phyloP scores from a whole-genome alignment of 2,113 vertebrate genomes.

The Rhea americana region DNA sequence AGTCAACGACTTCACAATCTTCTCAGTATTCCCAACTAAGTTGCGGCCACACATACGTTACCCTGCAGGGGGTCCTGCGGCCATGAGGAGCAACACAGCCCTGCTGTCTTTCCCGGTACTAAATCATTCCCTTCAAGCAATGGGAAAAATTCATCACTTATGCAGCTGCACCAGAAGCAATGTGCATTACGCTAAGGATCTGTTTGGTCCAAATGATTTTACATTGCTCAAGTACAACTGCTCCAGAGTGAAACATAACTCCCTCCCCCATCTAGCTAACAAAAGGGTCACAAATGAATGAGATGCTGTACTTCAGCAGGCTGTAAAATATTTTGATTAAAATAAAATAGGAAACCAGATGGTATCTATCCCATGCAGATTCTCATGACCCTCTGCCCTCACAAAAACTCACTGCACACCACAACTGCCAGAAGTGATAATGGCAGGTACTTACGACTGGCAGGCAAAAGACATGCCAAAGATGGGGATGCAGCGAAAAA shows the following conservation, averaged over 20 bases:
- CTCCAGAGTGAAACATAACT: constrained; percentile 1
- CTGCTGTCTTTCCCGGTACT: background rate
- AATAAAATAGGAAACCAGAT: background rate
- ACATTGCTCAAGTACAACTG: constrained; percentile 14
- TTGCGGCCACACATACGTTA: background rate
- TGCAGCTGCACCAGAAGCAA: constrained; percentile 22
- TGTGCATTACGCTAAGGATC: background rate
- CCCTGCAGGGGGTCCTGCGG: background rate
- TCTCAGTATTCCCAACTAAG: background rate
- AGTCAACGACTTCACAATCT: background rate
- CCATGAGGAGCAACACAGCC: background rate
- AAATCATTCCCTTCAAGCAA: background rate
- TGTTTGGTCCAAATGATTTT: background rate
- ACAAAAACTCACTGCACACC: background rate
- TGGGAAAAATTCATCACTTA: background rate
- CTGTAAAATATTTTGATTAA: background rate
- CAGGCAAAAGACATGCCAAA: constrained; percentile 99
- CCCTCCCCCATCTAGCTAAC: background rate
- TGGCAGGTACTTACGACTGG: constrained; percentile 92
- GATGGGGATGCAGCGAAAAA: constrained; percentile 98
- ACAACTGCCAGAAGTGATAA: background rate
- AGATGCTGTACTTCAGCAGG: background rate
- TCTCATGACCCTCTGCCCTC: background rate
- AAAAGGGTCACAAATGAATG: background rate
- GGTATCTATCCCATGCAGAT: background rate